Evolutionary conservation across 1,140 invertebrate species (phyloP).

Genomic region (Zelostemma sp.): DNA sequence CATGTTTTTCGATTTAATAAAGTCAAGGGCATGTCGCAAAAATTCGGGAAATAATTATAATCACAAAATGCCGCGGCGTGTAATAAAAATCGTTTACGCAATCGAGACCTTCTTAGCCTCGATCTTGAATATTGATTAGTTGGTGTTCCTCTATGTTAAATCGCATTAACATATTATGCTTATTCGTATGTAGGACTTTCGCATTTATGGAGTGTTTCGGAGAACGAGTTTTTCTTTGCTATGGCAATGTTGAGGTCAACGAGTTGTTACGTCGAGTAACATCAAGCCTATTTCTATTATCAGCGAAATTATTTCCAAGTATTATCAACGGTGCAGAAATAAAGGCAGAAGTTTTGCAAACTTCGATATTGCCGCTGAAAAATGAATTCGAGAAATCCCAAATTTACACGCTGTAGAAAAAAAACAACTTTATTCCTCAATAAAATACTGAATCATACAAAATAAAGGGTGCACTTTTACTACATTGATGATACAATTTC

Average conservation of each 20-base stretch:
- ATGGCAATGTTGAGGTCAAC: conserved; percentile 36
- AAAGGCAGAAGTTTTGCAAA: too few relatives aligned
- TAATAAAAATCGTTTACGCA: background rate
- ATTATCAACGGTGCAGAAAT: background rate
- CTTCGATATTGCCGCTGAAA: too few relatives aligned
- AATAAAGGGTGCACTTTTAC: conserved; percentile 8
- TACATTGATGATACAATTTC: background rate
- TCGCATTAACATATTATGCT: background rate
- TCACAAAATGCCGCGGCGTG: too few relatives aligned
- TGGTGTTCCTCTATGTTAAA: background rate
- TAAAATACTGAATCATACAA: conserved; percentile 7
- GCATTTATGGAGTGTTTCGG: conserved; percentile 24
- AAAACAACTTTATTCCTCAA: conserved; percentile 10
- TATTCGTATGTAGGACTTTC: background rate
- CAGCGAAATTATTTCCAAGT: conserved; percentile 1
- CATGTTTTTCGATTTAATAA: too few relatives aligned
- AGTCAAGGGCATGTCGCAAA: too few relatives aligned
- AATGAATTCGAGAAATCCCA: too few relatives aligned
- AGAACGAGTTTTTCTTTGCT: conserved; percentile 12
- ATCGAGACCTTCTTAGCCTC: background rate
- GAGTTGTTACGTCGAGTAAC: conserved; percentile 26
- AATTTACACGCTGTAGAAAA: background rate
- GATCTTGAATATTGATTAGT: conserved; percentile 2
- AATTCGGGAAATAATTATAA: too few relatives aligned
- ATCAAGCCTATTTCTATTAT: conserved; percentile 21